phyloP scores from a whole-genome alignment of 2,113 vertebrate genomes.

The Apus apus region DNA sequence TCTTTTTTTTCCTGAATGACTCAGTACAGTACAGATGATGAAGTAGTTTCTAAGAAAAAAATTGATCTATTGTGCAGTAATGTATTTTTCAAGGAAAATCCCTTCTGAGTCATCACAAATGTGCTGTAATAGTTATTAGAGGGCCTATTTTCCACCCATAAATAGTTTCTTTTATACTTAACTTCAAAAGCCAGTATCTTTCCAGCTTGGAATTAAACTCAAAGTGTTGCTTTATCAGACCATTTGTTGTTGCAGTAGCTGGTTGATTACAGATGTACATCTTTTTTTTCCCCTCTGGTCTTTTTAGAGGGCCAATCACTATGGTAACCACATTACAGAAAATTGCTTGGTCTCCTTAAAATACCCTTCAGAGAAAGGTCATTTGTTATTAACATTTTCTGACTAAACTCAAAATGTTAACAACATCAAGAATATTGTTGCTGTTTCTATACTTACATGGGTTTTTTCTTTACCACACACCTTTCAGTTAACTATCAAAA shows the following conservation, averaged over 20 bases:
- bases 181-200: constrained; percentile 39
- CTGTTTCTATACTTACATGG: neutral
- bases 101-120: neutral
- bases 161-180: constrained; percentile 27
- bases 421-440: neutral
- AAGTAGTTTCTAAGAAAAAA: constrained; percentile 38
- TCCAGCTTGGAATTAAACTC: constrained; percentile 45
- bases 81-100: constrained; percentile 40
- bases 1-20: constrained; percentile 4
- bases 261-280: constrained; percentile 62
- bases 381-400: constrained; percentile 52
- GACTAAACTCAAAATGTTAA: neutral
- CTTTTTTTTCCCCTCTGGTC: neutral
- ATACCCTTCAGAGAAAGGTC: constrained; percentile 75
- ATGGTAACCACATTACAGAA: constrained; percentile 76
- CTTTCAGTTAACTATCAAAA: constrained; percentile 54
- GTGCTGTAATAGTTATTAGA: neutral
- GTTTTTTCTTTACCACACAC: neutral
- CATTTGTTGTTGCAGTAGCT: constrained; percentile 48
- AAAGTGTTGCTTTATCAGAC: constrained; percentile 56
- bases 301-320: constrained; percentile 71
- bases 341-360: constrained; percentile 75
- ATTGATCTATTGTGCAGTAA: constrained; percentile 11
- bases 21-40: neutral
- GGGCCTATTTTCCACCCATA: neutral